phyloP scores from a whole-genome alignment of 2,888 invertebrate species.

The Zeuzera pyrina region DNA sequence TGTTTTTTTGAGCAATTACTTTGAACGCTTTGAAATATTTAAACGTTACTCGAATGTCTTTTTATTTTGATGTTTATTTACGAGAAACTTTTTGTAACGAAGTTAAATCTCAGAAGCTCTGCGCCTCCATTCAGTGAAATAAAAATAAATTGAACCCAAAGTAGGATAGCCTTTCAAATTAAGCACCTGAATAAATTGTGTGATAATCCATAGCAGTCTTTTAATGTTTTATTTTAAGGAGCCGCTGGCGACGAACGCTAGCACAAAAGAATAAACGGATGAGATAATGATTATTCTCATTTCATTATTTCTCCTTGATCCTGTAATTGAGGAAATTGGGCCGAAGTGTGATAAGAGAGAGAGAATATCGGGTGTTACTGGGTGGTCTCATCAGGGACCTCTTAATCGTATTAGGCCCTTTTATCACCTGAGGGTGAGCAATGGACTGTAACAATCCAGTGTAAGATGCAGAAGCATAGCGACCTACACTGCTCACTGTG shows the following conservation, averaged over 20 bases:
- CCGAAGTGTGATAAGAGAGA: conserved; percentile 52
- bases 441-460: conserved; percentile 41
- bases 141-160: conserved; percentile 66
- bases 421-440: conserved; percentile 63
- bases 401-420: conserved; percentile 65
- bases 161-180: conserved; percentile 66
- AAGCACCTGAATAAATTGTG: conserved; percentile 73
- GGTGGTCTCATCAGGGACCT: conserved; percentile 51
- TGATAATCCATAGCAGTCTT: conserved; percentile 68
- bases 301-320: conserved; percentile 70
- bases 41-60: too few relatives aligned
- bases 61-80: too few relatives aligned
- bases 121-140: conserved; percentile 59
- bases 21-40: too few relatives aligned
- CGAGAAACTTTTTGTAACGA: conserved; percentile 35
- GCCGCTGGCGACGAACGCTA: conserved; percentile 43
- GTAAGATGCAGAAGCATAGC: conserved; percentile 27
- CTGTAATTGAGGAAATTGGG: conserved; percentile 69
- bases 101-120: conserved; percentile 44
- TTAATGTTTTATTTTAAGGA: conserved; percentile 57
- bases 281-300: conserved; percentile 69
- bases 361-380: conserved; percentile 50
- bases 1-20: too few relatives aligned
- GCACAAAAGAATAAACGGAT: conserved; percentile 55
- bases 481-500: conserved; percentile 24